Percentiles rank a stretch among this genome's conserved stretches.
These are phyloP conservation scores for Engystomops pustulosus DNA, from an alignment of 2,113 vertebrate species.

Conservation along the genomic window DNA sequence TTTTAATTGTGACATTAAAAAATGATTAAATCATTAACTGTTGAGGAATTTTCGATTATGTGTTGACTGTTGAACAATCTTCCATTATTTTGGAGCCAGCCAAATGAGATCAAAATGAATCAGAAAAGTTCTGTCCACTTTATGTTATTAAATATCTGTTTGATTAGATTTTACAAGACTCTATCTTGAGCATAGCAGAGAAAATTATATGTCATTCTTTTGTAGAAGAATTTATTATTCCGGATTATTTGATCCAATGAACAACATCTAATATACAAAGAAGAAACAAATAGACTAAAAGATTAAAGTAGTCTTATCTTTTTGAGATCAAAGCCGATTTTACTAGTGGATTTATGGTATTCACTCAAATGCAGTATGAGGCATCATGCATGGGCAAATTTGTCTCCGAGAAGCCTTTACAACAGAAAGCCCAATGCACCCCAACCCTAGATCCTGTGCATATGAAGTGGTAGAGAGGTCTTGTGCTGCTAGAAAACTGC, in stretches of 20 bases:
- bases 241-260: constrained; percentile 37
- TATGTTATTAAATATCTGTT: not conserved
- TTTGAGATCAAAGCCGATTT: not conserved
- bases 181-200: constrained; percentile 12
- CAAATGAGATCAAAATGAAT: constrained; percentile 11
- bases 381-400: not conserved
- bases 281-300: not conserved
- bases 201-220: constrained; percentile 7
- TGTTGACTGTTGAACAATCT: not conserved
- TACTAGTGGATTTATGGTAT: not conserved
- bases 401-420: not conserved
- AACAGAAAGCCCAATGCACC: not conserved
- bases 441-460: not conserved
- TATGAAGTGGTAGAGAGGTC: not conserved
- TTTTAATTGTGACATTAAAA: constrained; percentile 40
- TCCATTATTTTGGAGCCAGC: not conserved
- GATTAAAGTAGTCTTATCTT: not conserved
- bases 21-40: constrained; percentile 38
- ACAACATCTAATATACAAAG: not conserved
- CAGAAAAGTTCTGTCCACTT: not conserved
- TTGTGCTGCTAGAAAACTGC: not conserved
- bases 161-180: constrained; percentile 40
- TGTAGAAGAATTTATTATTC: constrained; percentile 9
- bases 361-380: not conserved
- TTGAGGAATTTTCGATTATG: not conserved